These are phyloP conservation scores for Anisognathus igniventris DNA, from an alignment of 2,797 vertebrate genomes.

Conservation along the genomic window DNA sequence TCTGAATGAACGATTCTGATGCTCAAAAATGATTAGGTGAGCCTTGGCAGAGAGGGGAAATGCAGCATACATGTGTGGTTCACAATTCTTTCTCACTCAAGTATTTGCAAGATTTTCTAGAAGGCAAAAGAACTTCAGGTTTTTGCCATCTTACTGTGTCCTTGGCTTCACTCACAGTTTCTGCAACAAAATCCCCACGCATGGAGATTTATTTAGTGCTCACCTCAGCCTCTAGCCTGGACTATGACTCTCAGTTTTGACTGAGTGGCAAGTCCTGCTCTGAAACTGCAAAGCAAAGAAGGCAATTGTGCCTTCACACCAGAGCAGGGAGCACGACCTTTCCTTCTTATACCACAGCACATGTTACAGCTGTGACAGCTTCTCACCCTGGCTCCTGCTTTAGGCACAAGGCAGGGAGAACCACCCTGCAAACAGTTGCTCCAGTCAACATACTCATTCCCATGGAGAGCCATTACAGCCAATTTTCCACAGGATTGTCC, in stretches of 20 bases:
- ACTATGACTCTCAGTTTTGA: not conserved
- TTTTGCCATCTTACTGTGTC: not conserved
- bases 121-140: rapidly evolving
- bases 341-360: not conserved
- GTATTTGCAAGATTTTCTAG: not conserved
- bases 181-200: not conserved
- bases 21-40: not conserved
- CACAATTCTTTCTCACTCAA: not conserved
- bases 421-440: not conserved
- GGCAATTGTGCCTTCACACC: not conserved
- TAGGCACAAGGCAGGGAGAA: not conserved
- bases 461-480: not conserved
- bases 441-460: not conserved
- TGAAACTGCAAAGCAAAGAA: not conserved
- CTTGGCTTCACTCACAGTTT: not conserved
- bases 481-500: not conserved
- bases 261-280: not conserved
- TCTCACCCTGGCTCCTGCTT: not conserved
- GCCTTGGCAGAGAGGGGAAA: not conserved
- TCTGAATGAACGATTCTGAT: not conserved
- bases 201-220: not conserved
- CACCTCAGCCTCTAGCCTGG: not conserved
- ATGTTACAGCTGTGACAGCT: slow-evolving; percentile 1
- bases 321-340: not conserved
- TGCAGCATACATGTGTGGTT: not conserved